Percentiles rank a stretch among this genome's conserved stretches.
These are phyloP conservation scores for Congeria kusceri DNA, from an alignment of 2,888 invertebrate genomes.

Conservation along the genomic window DNA sequence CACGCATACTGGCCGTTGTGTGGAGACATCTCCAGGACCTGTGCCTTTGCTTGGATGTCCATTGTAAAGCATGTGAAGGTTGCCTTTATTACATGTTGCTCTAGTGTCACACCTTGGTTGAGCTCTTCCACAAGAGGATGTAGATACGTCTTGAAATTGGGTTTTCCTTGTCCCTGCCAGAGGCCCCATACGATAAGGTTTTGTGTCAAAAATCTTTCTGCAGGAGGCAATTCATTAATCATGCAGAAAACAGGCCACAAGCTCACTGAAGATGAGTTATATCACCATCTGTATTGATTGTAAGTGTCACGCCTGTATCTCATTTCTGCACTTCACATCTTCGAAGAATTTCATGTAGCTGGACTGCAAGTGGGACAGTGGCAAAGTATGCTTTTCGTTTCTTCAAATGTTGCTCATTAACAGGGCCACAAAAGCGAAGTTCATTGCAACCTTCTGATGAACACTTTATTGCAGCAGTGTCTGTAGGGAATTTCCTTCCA, in stretches of 20 bases:
- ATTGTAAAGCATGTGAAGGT: conserved; percentile 1
- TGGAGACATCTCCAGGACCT: conserved; percentile 21
- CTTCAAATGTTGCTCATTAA: conserved; percentile 3
- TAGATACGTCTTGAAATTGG: conserved; percentile 7
- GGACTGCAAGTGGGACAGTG: neutral
- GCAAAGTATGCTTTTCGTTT: neutral
- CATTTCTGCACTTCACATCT: neutral
- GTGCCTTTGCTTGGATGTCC: conserved; percentile 28
- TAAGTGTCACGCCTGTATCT: neutral
- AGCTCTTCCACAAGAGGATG: conserved; percentile 17
- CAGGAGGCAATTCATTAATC: conserved; percentile 27
- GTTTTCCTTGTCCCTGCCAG: conserved; percentile 22
- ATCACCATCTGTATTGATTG: conserved; percentile 26
- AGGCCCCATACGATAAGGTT: conserved; percentile 24
- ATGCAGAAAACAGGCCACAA: conserved; percentile 23
- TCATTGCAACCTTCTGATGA: neutral
- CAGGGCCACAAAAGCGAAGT: neutral
- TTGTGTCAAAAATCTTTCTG: conserved; percentile 1
- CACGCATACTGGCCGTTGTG: conserved; percentile 51
- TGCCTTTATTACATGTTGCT: neutral
- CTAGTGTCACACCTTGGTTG: neutral
- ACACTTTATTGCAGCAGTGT: neutral
- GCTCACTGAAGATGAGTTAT: conserved; percentile 15
- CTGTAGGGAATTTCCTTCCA: neutral
- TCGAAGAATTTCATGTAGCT: neutral